phyloP scores from a whole-genome alignment of 2,113 vertebrate species.

The Ptychochromis oligacanthus region DNA sequence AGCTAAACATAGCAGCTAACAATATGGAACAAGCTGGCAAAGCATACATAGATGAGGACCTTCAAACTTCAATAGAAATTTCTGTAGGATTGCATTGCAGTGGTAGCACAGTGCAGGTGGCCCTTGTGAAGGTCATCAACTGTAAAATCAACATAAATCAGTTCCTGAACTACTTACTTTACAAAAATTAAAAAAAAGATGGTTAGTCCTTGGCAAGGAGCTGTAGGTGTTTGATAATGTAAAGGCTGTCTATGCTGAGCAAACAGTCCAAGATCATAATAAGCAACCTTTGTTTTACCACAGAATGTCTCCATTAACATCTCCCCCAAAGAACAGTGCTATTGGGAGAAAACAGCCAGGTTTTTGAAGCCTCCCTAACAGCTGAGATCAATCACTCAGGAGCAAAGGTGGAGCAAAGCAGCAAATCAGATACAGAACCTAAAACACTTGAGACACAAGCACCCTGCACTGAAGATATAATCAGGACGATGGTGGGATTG shows the following conservation, averaged over 20 bases:
- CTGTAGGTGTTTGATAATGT: not conserved
- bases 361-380: not conserved
- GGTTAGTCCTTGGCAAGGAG: not conserved
- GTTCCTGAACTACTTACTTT: not conserved
- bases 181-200: not conserved
- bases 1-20: conserved; percentile 20
- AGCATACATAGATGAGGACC: not conserved
- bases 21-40: not conserved
- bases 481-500: not conserved
- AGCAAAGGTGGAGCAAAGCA: not conserved
- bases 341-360: not conserved
- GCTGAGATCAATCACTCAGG: not conserved
- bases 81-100: not conserved
- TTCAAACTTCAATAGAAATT: not conserved
- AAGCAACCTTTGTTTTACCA: not conserved
- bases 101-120: not conserved
- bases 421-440: not conserved
- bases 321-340: not conserved
- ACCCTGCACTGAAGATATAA: not conserved
- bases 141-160: not conserved
- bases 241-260: rapidly evolving
- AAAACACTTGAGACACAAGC: not conserved
- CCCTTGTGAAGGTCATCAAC: not conserved
- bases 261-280: not conserved
- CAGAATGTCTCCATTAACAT: not conserved